These are phyloP conservation scores for Chamaea fasciata DNA, from an alignment of 2,113 vertebrate species.

Conservation along the genomic window DNA sequence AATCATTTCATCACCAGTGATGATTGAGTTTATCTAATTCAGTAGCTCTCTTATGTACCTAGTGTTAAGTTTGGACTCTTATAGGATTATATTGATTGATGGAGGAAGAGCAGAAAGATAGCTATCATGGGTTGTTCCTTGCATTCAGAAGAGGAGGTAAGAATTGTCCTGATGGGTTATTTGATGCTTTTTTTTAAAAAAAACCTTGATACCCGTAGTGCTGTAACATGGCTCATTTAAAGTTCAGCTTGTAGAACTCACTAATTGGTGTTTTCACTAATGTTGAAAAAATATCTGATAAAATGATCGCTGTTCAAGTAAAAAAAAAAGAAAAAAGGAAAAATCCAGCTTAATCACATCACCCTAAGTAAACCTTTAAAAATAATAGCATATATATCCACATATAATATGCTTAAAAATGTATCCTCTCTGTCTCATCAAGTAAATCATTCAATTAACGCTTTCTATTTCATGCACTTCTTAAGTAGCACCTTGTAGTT, in stretches of 20 bases:
- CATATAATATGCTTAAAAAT: neutral
- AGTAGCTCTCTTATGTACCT: slow-evolving; percentile 57
- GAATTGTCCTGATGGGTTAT: neutral
- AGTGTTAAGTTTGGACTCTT: slow-evolving; percentile 61
- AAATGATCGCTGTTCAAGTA: neutral
- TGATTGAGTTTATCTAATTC: slow-evolving; percentile 66
- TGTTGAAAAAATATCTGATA: neutral
- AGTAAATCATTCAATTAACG: neutral
- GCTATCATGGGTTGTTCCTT: neutral
- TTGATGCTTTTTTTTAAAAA: neutral
- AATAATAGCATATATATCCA: neutral
- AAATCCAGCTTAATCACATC: neutral
- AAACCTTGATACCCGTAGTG: neutral
- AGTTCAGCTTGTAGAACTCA: neutral
- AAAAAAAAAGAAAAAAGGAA: neutral
- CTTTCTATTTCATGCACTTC: neutral
- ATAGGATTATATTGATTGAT: slow-evolving; percentile 62
- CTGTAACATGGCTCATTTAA: neutral
- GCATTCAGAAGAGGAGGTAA: neutral
- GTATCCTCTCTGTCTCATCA: neutral
- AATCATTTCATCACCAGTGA: slow-evolving; percentile 72
- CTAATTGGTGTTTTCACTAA: neutral
- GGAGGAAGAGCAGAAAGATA: neutral
- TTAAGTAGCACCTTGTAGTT: neutral
- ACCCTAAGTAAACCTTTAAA: neutral